Percentiles rank a stretch among this genome's conserved stretches.
Evolutionary conservation across 2,113 vertebrate genomes (phyloP).

Genomic region (Sylvilagus bachmani): DNA sequence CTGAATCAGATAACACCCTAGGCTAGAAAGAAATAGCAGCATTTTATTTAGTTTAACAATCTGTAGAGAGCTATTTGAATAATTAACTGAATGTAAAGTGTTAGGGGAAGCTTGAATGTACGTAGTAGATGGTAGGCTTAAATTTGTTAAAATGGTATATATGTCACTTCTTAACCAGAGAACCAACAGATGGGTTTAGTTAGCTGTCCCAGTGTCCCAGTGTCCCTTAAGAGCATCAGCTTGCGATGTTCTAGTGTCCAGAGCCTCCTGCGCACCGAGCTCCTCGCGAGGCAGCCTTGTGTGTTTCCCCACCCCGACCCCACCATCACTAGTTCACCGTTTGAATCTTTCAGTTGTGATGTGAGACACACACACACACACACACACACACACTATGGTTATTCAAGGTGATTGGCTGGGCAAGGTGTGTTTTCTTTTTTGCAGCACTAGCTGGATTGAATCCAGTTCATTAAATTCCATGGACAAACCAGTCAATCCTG

Average conservation of each 20-base stretch:
- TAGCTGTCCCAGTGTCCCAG: not conserved
- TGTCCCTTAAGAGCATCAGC: not conserved
- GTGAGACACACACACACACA: not conserved
- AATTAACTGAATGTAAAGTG: not conserved
- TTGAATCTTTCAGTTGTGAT: not conserved
- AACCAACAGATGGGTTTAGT: fast-evolving
- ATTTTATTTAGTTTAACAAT: not conserved
- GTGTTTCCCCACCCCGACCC: not conserved
- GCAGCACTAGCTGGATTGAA: conserved; percentile 85
- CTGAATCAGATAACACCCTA: not conserved
- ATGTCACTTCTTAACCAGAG: not conserved
- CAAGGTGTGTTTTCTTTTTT: conserved; percentile 86
- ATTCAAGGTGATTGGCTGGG: conserved; percentile 84
- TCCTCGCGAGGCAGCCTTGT: not conserved
- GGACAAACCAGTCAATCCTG: conserved; percentile 85
- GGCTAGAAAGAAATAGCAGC: not conserved
- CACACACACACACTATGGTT: conserved; percentile 42
- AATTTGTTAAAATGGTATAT: not conserved
- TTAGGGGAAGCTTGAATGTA: not conserved
- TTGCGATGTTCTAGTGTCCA: not conserved
- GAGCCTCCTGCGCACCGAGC: not conserved
- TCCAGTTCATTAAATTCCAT: conserved; percentile 85
- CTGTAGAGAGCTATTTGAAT: not conserved
- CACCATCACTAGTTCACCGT: not conserved
- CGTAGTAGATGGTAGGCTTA: not conserved